These are phyloP conservation scores for Palloptera scutellata DNA, from an alignment of 2,888 invertebrate genomes.

Conservation along the genomic window DNA sequence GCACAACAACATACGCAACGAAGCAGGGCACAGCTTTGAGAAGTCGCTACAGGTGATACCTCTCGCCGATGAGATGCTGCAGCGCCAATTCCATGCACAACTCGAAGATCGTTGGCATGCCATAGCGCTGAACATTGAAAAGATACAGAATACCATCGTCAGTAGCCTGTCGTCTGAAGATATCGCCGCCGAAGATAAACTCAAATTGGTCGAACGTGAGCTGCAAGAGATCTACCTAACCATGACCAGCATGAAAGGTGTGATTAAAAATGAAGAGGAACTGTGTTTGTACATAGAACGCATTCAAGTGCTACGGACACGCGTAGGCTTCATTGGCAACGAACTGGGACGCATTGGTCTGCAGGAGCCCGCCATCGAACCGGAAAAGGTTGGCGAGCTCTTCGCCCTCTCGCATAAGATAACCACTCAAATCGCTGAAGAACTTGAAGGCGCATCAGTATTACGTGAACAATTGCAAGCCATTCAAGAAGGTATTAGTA, in stretches of 20 bases:
- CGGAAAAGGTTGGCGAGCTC: slow-evolving; percentile 78
- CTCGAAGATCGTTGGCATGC: slow-evolving; percentile 80
- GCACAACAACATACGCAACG: slow-evolving; percentile 78
- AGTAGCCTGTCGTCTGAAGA: slow-evolving; percentile 77
- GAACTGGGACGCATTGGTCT: slow-evolving; percentile 80
- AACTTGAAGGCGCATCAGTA: slow-evolving; percentile 77
- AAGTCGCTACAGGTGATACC: slow-evolving; percentile 80
- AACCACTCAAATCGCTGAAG: slow-evolving; percentile 77
- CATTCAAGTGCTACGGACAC: slow-evolving; percentile 77
- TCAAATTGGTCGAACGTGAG: slow-evolving; percentile 79
- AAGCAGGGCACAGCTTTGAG: slow-evolving; percentile 77
- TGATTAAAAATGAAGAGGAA: slow-evolving; percentile 85
- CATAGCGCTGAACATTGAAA: slow-evolving; percentile 71
- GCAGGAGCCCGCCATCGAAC: slow-evolving; percentile 73
- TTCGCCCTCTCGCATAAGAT: slow-evolving; percentile 75
- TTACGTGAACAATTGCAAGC: slow-evolving; percentile 79
- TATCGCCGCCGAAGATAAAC: slow-evolving; percentile 77
- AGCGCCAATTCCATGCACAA: slow-evolving; percentile 80
- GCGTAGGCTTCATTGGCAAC: slow-evolving; percentile 81
- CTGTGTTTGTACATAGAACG: slow-evolving; percentile 82
- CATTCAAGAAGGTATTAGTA: slow-evolving; percentile 75
- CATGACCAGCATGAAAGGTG: slow-evolving; percentile 77
- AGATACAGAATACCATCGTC: slow-evolving; percentile 74
- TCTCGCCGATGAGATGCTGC: slow-evolving; percentile 84
- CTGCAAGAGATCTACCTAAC: slow-evolving; percentile 76